Percentiles rank a stretch among this genome's conserved stretches.
phyloP scores from a whole-genome alignment of 2,113 vertebrate genomes.

The Gymnocephalus cernua region DNA sequence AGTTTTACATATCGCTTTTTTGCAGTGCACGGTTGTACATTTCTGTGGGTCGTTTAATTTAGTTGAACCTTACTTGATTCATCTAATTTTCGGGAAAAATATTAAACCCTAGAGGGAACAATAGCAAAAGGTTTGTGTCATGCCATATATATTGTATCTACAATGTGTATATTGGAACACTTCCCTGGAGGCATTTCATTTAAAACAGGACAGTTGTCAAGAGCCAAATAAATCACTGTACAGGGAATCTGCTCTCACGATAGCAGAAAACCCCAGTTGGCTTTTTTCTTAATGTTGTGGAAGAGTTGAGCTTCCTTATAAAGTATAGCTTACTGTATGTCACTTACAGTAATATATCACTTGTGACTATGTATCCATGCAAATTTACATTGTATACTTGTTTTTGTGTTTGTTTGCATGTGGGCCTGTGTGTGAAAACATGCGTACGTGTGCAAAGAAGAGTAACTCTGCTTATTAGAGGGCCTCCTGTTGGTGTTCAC shows the following conservation, averaged over 20 bases:
- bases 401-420: neutral
- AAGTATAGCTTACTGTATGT: neutral
- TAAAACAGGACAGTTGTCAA: constrained; percentile 39
- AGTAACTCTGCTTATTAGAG: constrained; percentile 21
- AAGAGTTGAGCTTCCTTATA: constrained; percentile 7
- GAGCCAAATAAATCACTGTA: constrained; percentile 40
- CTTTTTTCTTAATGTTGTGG: neutral
- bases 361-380: too few relatives aligned
- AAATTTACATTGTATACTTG: neutral
- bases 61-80: too few relatives aligned
- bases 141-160: constrained; percentile 37
- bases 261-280: neutral
- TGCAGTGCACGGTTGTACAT: too few relatives aligned
- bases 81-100: too few relatives aligned
- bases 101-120: too few relatives aligned
- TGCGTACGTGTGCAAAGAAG: constrained; percentile 30
- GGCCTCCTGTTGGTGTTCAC: constrained; percentile 58
- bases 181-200: constrained; percentile 44
- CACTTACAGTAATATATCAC: too few relatives aligned
- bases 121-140: constrained; percentile 48
- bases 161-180: constrained; percentile 50
- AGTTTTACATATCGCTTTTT: too few relatives aligned
- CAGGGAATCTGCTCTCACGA: neutral
- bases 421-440: constrained; percentile 1
- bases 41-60: too few relatives aligned